Base-by-base conservation (phyloP, 2,113 vertebrate species). In the Gobio gobio region DNA sequence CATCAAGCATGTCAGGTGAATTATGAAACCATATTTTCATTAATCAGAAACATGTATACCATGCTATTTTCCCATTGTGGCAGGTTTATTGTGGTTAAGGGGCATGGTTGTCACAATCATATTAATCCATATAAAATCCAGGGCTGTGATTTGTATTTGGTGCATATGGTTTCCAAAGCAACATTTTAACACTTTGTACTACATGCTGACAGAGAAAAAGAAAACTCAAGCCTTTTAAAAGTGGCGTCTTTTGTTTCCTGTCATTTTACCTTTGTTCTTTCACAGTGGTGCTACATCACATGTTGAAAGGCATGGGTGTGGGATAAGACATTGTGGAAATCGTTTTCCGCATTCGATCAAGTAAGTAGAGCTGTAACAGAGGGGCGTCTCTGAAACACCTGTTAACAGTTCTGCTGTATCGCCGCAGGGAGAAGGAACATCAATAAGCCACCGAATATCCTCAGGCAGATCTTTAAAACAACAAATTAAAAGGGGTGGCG, bases 381-480 rank as follows among this genome's bases (percentile, higher is more conserved):
- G 43, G 59, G 84, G 66, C 24, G 77, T 72, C 58, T 64, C 77
- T 74, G 70, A 75, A 82, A 74, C 78, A 86, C 78, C 84, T 86
- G 68, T 79, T 85, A 80, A 80, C 66, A 61, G 18, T 5, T 72
- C 64, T 78, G 47, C 47, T 70, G 77, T 85, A 59, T 47, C 56
- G 84, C 84, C 68, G 20, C 78, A 75, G 78, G 84, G 84, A 75
- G 33, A 58, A 75, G 58, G 40, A 86, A 61, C 66, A 87, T 87
- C 83, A 87, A 14, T 80, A 36, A 76, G 40, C 49, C 76, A 24
- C 29, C 20, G 59, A 66, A 54, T 76, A 79, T 76, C 86, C 83
- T 74, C 78, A 84, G 83, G 86, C 86, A 84, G 47, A 84, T 66
- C 82, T 87, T 84, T 80, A 51, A 87, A 43, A 81, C 75, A 74